Evolutionary conservation across 2,888 invertebrate species (phyloP), one percentile per base, ranked within the genome.

Genomic region (Lepeophtheirus nordmannii): DNA sequence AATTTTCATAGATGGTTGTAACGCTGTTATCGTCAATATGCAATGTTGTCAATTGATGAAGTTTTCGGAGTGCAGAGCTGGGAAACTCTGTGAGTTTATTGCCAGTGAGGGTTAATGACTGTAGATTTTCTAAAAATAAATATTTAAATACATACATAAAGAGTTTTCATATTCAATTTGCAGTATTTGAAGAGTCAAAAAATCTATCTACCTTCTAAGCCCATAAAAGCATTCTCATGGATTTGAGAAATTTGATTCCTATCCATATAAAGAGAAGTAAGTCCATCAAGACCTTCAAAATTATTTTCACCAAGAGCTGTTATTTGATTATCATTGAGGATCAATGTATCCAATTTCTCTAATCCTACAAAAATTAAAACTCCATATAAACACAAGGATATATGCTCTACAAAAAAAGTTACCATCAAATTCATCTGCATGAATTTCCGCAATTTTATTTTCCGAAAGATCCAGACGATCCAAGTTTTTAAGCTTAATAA

Each of bases 11-110:
- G 65, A 92, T 82, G 68, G 81, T 80, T 20, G 85, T 85, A 71
- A 92, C 90, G 76, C 89, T 89, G 76, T 92, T 92, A 56, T 87
- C 84, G 71, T 89, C 82, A 61, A 92, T 80, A 75, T 92, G 90
- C 71, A 92, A 79, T 74, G 91, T 89, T 11, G 89, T 83, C n/a
- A 92, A 78, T 20, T 89, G 83, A 75, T 89, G 89, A 68, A 92
- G 78, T 0, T 86, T 83, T 67, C 87, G 83, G 67, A 92, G 78
- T 0, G 91, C 88, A 68, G 87, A 85, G 56, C 87, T 87, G 1
- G 92, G 91, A 22, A 66, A 60, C 14, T 20, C 41, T 20, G 62
- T 58, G 17, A 66, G 62, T 23, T 61, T 41, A 11, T 66, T 66
- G n/a, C 59, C 59, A 11, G 66, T 53, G 46, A 66, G 37, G 8